These are phyloP conservation scores for Buceros bicornis DNA, from an alignment of 2,797 vertebrate genomes.

Conservation along the genomic window DNA sequence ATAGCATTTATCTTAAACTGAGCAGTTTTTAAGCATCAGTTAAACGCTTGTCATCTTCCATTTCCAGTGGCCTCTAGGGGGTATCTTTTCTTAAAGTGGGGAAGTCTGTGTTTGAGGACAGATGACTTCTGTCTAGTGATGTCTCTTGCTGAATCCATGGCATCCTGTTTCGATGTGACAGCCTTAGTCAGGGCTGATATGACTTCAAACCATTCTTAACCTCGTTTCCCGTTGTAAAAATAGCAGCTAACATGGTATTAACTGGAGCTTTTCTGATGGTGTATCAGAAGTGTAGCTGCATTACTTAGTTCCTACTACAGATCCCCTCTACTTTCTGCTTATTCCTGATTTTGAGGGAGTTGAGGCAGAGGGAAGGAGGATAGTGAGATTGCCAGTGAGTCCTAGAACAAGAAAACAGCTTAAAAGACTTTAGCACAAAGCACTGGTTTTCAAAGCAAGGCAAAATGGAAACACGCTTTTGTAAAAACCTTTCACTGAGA, in stretches of 20 bases:
- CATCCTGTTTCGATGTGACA: slow-evolving; percentile 65
- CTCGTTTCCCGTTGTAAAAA: slow-evolving; percentile 65
- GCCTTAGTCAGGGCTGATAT: slow-evolving; percentile 49
- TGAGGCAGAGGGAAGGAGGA: neutral
- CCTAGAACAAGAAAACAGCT: neutral
- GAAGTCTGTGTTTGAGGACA: slow-evolving; percentile 38
- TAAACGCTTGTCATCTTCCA: slow-evolving; percentile 33
- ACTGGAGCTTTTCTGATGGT: slow-evolving; percentile 14
- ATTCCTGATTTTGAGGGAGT: neutral
- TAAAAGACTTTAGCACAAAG: neutral
- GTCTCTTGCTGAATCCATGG: slow-evolving; percentile 29
- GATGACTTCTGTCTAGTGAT: slow-evolving; percentile 37
- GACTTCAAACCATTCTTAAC: slow-evolving; percentile 71
- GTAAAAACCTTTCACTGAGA: neutral
- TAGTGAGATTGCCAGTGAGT: neutral
- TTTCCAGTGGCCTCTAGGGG: slow-evolving; percentile 41
- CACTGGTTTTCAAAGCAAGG: neutral
- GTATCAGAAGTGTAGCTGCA: neutral
- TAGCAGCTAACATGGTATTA: slow-evolving; percentile 50
- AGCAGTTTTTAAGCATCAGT: slow-evolving; percentile 14
- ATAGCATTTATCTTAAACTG: neutral
- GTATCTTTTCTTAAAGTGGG: slow-evolving; percentile 64
- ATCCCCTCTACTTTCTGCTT: neutral
- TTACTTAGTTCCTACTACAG: neutral
- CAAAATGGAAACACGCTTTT: neutral